Conservation (phyloP, 1,140 invertebrate genomes). For the Galleria mellonella region DNA sequence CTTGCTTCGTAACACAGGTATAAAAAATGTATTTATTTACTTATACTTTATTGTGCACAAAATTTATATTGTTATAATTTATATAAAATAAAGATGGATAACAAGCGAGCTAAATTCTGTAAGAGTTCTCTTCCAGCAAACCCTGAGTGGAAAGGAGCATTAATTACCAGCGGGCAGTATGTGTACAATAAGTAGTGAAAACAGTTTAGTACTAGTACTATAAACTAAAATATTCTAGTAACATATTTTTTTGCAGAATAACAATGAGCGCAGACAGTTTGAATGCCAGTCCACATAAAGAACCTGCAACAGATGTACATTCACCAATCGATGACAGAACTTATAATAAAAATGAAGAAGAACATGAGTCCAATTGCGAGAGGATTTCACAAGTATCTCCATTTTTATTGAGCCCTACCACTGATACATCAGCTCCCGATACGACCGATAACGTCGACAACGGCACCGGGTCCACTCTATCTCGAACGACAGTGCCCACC, state of each 20-base stretch:
- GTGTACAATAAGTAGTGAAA: too few relatives aligned
- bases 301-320: slow-evolving; percentile 13
- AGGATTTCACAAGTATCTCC: slow-evolving; percentile 61
- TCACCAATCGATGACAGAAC: slow-evolving; percentile 47
- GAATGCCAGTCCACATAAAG: slow-evolving; percentile 52
- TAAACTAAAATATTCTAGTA: too few relatives aligned
- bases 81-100: too few relatives aligned
- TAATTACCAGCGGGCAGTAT: too few relatives aligned
- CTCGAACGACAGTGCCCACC: slow-evolving; percentile 59
- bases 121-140: too few relatives aligned
- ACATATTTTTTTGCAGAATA: slow-evolving; percentile 27
- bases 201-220: too few relatives aligned
- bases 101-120: too few relatives aligned
- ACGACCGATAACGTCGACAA: slow-evolving; percentile 38
- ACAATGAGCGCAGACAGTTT: slow-evolving; percentile 71
- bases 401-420: slow-evolving; percentile 54
- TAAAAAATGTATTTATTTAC: too few relatives aligned
- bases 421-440: slow-evolving; percentile 48
- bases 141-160: too few relatives aligned
- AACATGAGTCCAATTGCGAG: slow-evolving; percentile 49
- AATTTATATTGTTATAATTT: too few relatives aligned
- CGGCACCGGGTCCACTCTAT: slow-evolving; percentile 52
- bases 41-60: too few relatives aligned
- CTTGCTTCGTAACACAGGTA: too few relatives aligned
- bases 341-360: slow-evolving; percentile 45